Evolutionary conservation across 2,113 vertebrate genomes (phyloP).

Genomic region (Sinosuthora webbiana): DNA sequence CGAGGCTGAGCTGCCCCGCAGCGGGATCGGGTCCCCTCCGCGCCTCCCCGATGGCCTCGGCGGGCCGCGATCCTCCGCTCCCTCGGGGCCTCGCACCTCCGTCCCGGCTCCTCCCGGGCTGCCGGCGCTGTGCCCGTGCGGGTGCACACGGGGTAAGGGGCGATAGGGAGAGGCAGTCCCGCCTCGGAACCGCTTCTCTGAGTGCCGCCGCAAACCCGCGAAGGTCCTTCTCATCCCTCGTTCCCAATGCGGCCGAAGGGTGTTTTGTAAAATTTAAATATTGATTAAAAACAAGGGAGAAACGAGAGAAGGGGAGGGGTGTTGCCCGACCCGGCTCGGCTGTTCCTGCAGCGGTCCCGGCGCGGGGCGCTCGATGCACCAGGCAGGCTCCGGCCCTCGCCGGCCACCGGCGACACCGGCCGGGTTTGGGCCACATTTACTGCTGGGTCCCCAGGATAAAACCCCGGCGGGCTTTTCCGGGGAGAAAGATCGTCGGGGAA

Average conservation of each 20-base stretch:
- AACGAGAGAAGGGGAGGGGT: background rate
- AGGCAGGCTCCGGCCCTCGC: background rate
- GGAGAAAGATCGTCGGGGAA: background rate
- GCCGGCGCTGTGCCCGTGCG: no score
- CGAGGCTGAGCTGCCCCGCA: background rate
- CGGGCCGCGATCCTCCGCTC: background rate
- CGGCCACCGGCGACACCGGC: background rate
- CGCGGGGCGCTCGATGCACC: background rate
- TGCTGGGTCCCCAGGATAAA: background rate
- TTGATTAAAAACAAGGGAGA: accelerated
- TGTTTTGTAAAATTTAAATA: background rate
- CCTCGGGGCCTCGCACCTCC: background rate
- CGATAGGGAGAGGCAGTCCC: no score
- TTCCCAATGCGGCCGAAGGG: background rate
- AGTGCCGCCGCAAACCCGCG: background rate
- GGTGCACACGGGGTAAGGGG: background rate
- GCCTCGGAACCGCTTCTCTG: background rate
- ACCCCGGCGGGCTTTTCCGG: background rate
- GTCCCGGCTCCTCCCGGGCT: background rate
- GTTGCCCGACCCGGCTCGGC: background rate
- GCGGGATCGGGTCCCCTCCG: background rate
- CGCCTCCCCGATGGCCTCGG: background rate
- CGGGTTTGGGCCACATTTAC: background rate
- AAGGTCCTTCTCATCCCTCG: background rate
- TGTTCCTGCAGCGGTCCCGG: background rate